A percentile compares a stretch with the other conserved stretches of the same genome.
Conservation (phyloP, 2,888 invertebrate genomes). For the Coelopa pilipes region DNA sequence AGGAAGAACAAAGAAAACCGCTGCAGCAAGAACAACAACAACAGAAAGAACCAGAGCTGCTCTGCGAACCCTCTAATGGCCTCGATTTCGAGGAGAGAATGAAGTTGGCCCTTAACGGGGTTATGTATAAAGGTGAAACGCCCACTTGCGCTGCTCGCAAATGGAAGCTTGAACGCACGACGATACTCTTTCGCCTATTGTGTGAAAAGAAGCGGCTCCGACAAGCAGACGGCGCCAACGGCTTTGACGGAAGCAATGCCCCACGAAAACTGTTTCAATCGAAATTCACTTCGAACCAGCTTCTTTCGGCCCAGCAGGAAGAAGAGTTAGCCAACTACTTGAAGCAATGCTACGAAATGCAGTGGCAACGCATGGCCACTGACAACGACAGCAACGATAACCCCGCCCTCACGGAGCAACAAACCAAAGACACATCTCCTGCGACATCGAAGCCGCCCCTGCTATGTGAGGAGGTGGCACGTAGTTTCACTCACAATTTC, state of each 20-base stretch:
- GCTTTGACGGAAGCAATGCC: too few relatives aligned
- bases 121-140: conserved; percentile 30
- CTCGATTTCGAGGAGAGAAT: conserved; percentile 22
- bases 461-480: conserved; percentile 27
- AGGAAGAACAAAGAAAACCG: too few relatives aligned
- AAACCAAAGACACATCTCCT: background rate
- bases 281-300: conserved; percentile 33
- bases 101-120: conserved; percentile 18
- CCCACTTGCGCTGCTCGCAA: conserved; percentile 32
- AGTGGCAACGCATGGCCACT: conserved; percentile 16
- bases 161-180: conserved; percentile 20
- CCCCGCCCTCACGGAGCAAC: too few relatives aligned
- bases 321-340: conserved; percentile 28
- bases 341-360: conserved; percentile 34
- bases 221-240: background rate
- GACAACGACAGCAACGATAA: background rate
- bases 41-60: background rate
- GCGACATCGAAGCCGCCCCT: background rate
- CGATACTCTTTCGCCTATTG: conserved; percentile 8
- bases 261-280: conserved; percentile 29
- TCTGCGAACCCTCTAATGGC: background rate
- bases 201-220: conserved; percentile 18
- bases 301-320: conserved; percentile 33
- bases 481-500: conserved; percentile 32
- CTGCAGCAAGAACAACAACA: conserved; percentile 12